Base-by-base conservation (phyloP, 2,888 invertebrate species). In the Clistopyga incitator region DNA sequence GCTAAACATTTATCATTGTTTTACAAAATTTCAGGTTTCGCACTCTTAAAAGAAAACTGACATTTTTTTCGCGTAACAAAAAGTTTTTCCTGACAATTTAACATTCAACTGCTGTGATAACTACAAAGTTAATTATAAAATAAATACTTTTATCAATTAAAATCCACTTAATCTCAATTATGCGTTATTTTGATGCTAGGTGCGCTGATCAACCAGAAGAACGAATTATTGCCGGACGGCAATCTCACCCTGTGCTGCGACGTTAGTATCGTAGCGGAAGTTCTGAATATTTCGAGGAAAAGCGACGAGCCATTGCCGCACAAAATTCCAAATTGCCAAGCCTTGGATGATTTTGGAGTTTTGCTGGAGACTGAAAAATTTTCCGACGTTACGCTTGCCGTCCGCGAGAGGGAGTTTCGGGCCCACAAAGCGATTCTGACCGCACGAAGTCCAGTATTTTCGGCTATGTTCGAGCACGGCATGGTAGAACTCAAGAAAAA, bases 401-500 rank as follows among this genome's bases (percentile, higher is more conserved):
- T 61, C 3, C 25, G 72, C 47, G 61, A 61, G n/a, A 47, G 13
- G 20, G 59, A 74, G 23, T 74, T 74, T 18, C 38, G 72, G 2
- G 72, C 72, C 6, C 72, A 74, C 61, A 74, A 74, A 47, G 72
- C 72, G 10, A 74, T 74, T 29, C 18, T 74, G 6, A 13, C 29
- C 13, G 42, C 61, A 4, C 45, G 47, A 8, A 74, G 72, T 18
- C 45, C 59, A 1, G 72, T 74, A 2, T 74, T 74, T 47, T n/a
- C 72, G 13, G 72, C 72, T 2, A 74, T 74, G 61, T 74, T 74
- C 20, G 72, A 74, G 29, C 72, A 74, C 34, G 72, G 50, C 1
- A 61, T 74, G 72, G 47, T 47, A 3, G 72, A 74, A 20, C 13
- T 6, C 13, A 74, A 47, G 72, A 42, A 74, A 13, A 61, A 61